Evolutionary conservation across 2,888 invertebrate species (phyloP).

Genomic region (Lepidochrysops patricia): DNA sequence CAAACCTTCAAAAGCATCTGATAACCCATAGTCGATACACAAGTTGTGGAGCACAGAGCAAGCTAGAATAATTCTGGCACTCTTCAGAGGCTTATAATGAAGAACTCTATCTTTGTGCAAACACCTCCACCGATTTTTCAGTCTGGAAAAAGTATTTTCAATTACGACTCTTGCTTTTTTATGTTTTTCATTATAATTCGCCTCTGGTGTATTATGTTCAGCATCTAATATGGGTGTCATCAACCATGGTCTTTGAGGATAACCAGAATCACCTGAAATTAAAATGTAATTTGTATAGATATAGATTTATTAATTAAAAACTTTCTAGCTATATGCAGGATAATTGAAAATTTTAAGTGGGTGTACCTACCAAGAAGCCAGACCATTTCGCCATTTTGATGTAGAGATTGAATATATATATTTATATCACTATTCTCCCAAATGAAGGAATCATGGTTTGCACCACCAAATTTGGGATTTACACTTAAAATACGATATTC

Average conservation of each 20-base stretch:
- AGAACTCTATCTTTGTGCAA: slow-evolving; percentile 23
- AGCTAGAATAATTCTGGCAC: slow-evolving; percentile 27
- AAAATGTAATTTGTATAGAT: neutral
- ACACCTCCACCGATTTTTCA: slow-evolving; percentile 27
- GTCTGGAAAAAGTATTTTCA: slow-evolving; percentile 22
- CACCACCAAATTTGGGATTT: slow-evolving; percentile 23
- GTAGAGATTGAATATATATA: slow-evolving; percentile 16
- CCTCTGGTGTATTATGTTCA: slow-evolving; percentile 14
- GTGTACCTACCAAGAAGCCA: slow-evolving; percentile 19
- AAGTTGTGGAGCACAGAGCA: slow-evolving; percentile 28
- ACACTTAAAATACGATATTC: slow-evolving; percentile 17
- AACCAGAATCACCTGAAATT: slow-evolving; percentile 18
- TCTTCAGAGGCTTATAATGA: slow-evolving; percentile 27
- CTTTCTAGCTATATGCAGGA: neutral
- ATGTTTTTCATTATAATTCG: slow-evolving; percentile 15
- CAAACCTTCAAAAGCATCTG: neutral
- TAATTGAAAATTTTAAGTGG: neutral
- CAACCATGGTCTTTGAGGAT: slow-evolving; percentile 22
- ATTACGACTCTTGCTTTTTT: slow-evolving; percentile 13
- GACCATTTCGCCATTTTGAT: slow-evolving; percentile 17
- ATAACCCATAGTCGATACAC: neutral
- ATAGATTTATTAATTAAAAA: neutral
- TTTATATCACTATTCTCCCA: slow-evolving; percentile 21
- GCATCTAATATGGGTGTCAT: slow-evolving; percentile 22
- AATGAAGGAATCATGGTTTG: slow-evolving; percentile 22